Evolutionary conservation across 2,888 invertebrate genomes (phyloP), one percentile per base, ranked within the genome.

Genomic region (Troilus luridus): DNA sequence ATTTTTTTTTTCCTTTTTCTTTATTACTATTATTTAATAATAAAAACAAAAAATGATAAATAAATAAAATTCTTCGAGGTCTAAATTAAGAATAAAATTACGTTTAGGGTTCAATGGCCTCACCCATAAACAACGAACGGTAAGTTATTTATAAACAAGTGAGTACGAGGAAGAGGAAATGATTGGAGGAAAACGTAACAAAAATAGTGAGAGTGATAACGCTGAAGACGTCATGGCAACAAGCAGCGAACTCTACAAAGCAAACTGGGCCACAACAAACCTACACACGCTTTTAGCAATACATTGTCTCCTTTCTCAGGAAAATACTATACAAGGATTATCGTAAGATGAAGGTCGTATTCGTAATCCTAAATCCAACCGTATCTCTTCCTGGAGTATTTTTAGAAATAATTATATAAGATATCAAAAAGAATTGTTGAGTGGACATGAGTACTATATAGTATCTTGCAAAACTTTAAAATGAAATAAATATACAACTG

Each of bases 241-340:
- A 56, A 85, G n/a, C 85, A 85, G 85, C 85, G 85, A 85, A 85
- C 85, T 85, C 85, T 85, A 85, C 85, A 85, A 85, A 85, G 85
- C 56, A 85, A 85, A 56, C 56, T 10, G 17, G 24, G 56, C 56
- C 85, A 85, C 85, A 85, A 85, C 85, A 85, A 85, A 85, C 85
- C 85, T 85, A 85, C 56, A 58, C 85, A 85, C 85, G 85, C 85
- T 56, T 85, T 56, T n/a, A 9, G 56, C 85, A 85, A 85, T 85
- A 56, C 85, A 85, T 85, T n/a, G n/a, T 58, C 85, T 10, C 41
- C 41, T 1, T 41, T 56, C 21, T 85, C 85, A 56, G 85, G n/a
- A 85, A 85, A 85, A 21, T 85, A 85, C 85, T 85, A 56, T 85
- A 85, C 56, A n/a, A 12, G 56, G 56, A n/a, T 85, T 85, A 85